Conservation (phyloP, 2,113 vertebrate species). For the Rhinoderma darwinii region DNA sequence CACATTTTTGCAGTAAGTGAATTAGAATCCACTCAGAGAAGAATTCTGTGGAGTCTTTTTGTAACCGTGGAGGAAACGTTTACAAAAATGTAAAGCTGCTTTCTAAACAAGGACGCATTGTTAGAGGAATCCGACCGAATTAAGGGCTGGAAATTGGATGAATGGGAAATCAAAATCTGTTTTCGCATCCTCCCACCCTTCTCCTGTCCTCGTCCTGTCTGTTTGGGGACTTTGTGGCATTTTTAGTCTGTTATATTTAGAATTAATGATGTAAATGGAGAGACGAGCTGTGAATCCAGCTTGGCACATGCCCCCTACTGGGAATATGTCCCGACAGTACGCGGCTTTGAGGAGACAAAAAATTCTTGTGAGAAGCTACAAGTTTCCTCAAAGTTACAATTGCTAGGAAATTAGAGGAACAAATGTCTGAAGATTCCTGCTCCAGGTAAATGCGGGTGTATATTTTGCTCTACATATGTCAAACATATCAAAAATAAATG, state of each 20-base stretch:
- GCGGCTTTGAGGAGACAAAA: background rate
- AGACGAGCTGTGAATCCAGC: constrained; percentile 5
- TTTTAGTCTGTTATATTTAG: constrained; percentile 50
- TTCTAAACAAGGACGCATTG: constrained; percentile 52
- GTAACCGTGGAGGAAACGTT: constrained; percentile 36
- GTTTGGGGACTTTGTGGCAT: constrained; percentile 50
- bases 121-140: background rate
- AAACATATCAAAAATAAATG: too few relatives aligned
- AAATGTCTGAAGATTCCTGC: background rate
- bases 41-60: constrained; percentile 35
- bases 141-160: constrained; percentile 18
- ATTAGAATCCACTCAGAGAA: constrained; percentile 54
- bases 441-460: background rate
- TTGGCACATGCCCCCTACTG: constrained; percentile 14
- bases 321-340: constrained; percentile 21
- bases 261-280: constrained; percentile 54
- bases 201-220: constrained; percentile 33
- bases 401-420: background rate
- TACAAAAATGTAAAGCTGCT: constrained; percentile 12
- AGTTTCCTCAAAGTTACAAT: constrained; percentile 16
- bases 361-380: background rate
- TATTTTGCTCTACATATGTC: too few relatives aligned
- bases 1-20: constrained; percentile 47
- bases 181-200: constrained; percentile 18
- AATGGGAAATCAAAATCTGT: constrained; percentile 42